phyloP scores from a whole-genome alignment of 30 jellyfish, hydroid and myxozoan species.

The Cassiopea xamachana region DNA sequence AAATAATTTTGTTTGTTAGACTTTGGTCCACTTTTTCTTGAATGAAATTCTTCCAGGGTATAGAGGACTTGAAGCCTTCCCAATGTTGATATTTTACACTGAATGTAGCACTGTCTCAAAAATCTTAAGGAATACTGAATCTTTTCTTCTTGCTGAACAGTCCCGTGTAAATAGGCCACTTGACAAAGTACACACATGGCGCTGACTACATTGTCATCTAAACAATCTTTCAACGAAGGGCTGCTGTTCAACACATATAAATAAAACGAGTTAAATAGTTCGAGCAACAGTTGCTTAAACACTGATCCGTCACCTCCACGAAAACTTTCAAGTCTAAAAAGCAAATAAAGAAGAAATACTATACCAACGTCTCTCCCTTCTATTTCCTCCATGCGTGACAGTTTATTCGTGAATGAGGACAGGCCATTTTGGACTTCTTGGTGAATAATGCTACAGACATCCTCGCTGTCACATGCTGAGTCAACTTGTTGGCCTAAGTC shows the following conservation, averaged over 20 bases:
- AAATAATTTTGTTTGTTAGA: not conserved
- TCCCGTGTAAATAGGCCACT: not conserved
- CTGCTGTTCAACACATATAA: conserved; percentile 34
- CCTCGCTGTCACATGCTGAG: conserved; percentile 31
- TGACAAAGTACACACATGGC: conserved; percentile 39
- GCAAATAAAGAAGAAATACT: conserved; percentile 44
- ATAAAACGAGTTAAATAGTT: conserved; percentile 37
- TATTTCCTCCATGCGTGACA: conserved; percentile 23
- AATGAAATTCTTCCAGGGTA: conserved; percentile 20
- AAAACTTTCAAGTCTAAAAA: conserved; percentile 37
- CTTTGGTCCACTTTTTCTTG: not conserved
- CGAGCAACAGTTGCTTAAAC: conserved; percentile 41
- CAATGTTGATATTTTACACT: not conserved
- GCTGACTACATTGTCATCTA: conserved; percentile 29
- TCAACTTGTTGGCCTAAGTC: conserved; percentile 57
- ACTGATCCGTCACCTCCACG: conserved; percentile 42
- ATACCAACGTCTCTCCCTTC: conserved; percentile 68
- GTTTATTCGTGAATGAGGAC: conserved; percentile 33
- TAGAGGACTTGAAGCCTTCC: conserved; percentile 40
- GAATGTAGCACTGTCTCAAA: conserved; percentile 2
- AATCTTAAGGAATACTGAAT: conserved; percentile 5
- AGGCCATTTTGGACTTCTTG: conserved; percentile 51
- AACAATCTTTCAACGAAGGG: not conserved
- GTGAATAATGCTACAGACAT: conserved; percentile 47
- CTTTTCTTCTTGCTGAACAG: not conserved